Evolutionary conservation across 2,797 vertebrate genomes (phyloP), one percentile per base, ranked within the genome.

Genomic region (Discoglossus pictus): DNA sequence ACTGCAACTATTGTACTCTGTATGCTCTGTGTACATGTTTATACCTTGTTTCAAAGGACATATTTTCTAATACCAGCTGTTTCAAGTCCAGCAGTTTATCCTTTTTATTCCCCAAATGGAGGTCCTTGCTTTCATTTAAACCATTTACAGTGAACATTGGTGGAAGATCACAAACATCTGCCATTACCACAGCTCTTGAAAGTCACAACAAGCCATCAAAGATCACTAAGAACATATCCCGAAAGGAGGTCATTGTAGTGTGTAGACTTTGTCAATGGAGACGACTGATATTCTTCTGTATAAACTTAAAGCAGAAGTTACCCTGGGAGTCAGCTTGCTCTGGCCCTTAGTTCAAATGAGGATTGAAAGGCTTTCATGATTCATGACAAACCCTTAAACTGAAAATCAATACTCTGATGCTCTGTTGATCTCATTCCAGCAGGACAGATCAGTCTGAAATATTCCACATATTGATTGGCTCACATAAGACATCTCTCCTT

Each of bases 321-420:
- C 24, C 23, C 60, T 17, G 52, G 51, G 51, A 56, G 60, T 23
- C 51, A 48, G 17, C 43, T 4, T 43, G 50, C 43, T 35, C 12
- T 17, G 36, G 52, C 31, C 60, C 48, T 58, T 36, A 63, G 68
- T 63, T 70, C 51, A 70, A 63, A 63, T 58, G 60, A 70, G 60
- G 60, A 70, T 56, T 63, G 60, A 63, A 56, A 70, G 55, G 35
- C 60, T 70, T 56, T 63, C 51, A 63, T 63, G 68, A 70, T 63
- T 70, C 36, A 63, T 56, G 60, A 70, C 68, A 70, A 58, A 63
- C 68, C 43, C 44, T 70, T 70, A 50, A 70, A 70, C 68, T 70
- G 60, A 70, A 70, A 70, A 70, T 70, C 68, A 70, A 70, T 70
- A 17, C 24, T 55, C 13, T 25, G 44, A 63, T 40, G 52, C 60